Conservation (phyloP, 2,113 vertebrate genomes). For the Hemicordylus capensis region DNA sequence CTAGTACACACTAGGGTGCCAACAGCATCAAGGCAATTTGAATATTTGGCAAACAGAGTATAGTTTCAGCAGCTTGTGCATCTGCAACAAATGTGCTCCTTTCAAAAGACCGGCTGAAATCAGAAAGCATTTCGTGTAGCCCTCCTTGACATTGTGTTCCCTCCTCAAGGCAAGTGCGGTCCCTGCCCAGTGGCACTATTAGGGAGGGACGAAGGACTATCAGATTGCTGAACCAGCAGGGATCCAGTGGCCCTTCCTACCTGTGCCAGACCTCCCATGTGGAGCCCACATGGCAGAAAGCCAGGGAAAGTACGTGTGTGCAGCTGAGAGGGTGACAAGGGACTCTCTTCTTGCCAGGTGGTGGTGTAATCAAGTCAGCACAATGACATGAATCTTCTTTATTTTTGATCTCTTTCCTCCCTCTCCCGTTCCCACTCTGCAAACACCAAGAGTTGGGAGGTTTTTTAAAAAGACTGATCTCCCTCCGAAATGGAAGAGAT, state of each 20-base stretch:
- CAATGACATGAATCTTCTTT: conserved; percentile 54
- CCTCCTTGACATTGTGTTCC: neutral
- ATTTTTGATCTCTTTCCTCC: neutral
- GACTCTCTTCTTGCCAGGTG: conserved; percentile 49
- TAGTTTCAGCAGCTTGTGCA: neutral
- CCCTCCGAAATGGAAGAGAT: conserved; percentile 60
- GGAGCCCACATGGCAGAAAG: neutral
- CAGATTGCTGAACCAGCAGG: neutral
- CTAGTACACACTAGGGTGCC: neutral
- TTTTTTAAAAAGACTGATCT: conserved; percentile 68
- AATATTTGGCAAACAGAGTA: neutral
- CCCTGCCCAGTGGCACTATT: neutral
- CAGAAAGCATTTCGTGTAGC: neutral
- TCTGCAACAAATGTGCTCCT: neutral
- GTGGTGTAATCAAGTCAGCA: conserved; percentile 51
- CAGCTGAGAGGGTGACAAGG: conserved; percentile 36
- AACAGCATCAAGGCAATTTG: neutral
- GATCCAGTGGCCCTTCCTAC: conserved; percentile 30
- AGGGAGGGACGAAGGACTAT: neutral
- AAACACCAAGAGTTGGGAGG: conserved; percentile 33
- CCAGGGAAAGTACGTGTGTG: neutral
- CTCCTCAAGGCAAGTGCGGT: too few species aligned
- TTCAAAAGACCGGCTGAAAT: neutral
- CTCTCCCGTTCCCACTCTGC: conserved; percentile 31
- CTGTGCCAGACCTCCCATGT: neutral